These are phyloP conservation scores for Pyrocephalus nanus DNA, from an alignment of 2,797 vertebrate species.

Conservation along the genomic window DNA sequence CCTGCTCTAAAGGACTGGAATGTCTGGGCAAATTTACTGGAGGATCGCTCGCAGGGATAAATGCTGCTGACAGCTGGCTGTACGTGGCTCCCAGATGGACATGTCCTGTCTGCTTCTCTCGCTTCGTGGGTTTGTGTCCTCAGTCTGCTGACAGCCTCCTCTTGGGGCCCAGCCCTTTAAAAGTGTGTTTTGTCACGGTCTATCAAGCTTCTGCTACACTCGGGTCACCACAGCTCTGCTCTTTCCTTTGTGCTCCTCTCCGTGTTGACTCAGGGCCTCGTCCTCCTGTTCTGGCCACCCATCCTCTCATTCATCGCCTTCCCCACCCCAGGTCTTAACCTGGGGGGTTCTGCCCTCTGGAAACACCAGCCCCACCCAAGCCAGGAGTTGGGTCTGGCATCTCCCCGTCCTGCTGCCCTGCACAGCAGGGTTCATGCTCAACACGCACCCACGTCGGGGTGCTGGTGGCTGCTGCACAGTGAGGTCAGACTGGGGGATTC, in stretches of 20 bases:
- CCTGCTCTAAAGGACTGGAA: background rate
- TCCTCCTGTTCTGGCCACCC: background rate
- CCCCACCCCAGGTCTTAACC: background rate
- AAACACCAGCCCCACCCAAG: background rate
- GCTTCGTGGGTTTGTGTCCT: background rate
- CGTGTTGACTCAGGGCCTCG: background rate
- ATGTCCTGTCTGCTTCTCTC: slow-evolving; percentile 13
- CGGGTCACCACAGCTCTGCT: background rate
- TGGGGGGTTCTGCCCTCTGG: background rate
- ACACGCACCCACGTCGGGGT: rapidly evolving
- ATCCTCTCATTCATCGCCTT: background rate
- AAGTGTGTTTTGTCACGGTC: slow-evolving; percentile 39
- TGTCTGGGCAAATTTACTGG: background rate
- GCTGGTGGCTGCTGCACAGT: background rate
- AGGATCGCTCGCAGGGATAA: background rate
- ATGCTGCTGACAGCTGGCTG: background rate
- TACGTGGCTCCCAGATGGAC: background rate
- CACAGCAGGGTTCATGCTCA: rapidly evolving
- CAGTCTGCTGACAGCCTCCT: slow-evolving; percentile 17
- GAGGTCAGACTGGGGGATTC: rapidly evolving
- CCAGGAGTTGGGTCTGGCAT: background rate
- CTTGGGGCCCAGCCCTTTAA: slow-evolving; percentile 24
- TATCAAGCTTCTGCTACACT: slow-evolving; percentile 21
- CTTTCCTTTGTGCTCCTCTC: background rate
- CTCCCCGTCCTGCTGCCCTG: rapidly evolving